Base-by-base conservation (phyloP, 2,113 vertebrate species). In the Leucopsar rothschildi region DNA sequence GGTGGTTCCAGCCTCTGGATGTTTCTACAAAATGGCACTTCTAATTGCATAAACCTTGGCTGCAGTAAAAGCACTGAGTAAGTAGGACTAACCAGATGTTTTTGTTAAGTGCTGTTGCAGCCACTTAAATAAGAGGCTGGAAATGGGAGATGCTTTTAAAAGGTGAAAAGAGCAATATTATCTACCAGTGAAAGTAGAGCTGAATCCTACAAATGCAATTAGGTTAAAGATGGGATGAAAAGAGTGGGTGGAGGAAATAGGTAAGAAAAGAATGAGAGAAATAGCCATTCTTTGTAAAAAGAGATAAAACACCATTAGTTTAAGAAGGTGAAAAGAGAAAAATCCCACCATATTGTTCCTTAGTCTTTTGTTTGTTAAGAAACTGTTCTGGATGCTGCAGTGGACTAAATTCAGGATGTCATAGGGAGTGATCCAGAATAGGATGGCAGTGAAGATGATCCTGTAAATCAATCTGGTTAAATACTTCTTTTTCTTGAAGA, bases 321-420 rank as follows among this genome's bases (percentile, higher is more conserved):
- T 35, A 35, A 69, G 35, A 68, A 64, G 2, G 6, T 82, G 27
- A 59, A 82, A 82, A 52, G 5, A 6, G 14, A 29, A 29, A 55
- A 70, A 35, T 2, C 0, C 0, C 3, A n/a, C 18, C 2, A 2
- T 42, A 37, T 42, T n/a, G 1, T 68, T 83, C 11, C 75, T 57
- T 3, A 49, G 40, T 61, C 35, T 68, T 72, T 88, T 88, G 20
- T 82, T 35, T 39, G 5, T 45, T 42, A 55, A 53, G 12, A 73
- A 90, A 42, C 33, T 61, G 10, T 64, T 82, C 5, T 39, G 53
- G 35, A 27, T 68, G 19, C 39, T 55, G 27, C 53, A 79, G 13
- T 28, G 14, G 24, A 63, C 22, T 78, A 35, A 63, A 63, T 53
- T 94, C 20, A 47, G 33, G 18, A 37, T 85, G 20, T 37, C 12